Conservation (phyloP, 1,140 invertebrate genomes). For the Brachionus calyciflorus region DNA sequence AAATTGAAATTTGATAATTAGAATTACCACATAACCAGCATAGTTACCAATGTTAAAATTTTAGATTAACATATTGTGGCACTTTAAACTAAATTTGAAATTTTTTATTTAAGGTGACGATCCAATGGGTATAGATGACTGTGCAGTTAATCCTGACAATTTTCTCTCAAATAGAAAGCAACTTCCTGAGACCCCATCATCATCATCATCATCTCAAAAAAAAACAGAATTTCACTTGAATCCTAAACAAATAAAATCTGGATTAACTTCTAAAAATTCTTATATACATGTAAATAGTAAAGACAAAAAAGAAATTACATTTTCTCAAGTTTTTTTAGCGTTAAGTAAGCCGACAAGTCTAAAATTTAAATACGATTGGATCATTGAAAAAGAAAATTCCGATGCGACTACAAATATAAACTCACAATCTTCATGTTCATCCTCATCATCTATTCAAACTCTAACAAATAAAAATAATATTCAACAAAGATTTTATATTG, state of each 20-base stretch:
- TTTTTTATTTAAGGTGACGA: background rate
- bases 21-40: too few relatives aligned
- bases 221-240: constrained; percentile 23
- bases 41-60: too few relatives aligned
- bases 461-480: constrained; percentile 15
- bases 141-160: constrained; percentile 18
- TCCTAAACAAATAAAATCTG: background rate
- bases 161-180: background rate
- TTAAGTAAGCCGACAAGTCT: background rate
- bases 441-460: background rate
- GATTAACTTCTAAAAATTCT: constrained; percentile 7
- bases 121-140: constrained; percentile 17
- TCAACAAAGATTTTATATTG: constrained; percentile 40
- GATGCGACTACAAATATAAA: background rate
- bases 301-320: constrained; percentile 28
- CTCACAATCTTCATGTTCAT: background rate
- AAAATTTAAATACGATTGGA: constrained; percentile 38
- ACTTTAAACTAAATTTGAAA: too few relatives aligned
- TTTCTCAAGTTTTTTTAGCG: constrained; percentile 33
- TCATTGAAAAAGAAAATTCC: background rate
- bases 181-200: too few relatives aligned
- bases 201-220: too few relatives aligned
- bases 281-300: background rate
- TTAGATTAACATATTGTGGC: background rate
- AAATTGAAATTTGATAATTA: too few relatives aligned